Evolutionary conservation across 2,888 invertebrate species (phyloP).

Genomic region (Megastigmus dorsalis): DNA sequence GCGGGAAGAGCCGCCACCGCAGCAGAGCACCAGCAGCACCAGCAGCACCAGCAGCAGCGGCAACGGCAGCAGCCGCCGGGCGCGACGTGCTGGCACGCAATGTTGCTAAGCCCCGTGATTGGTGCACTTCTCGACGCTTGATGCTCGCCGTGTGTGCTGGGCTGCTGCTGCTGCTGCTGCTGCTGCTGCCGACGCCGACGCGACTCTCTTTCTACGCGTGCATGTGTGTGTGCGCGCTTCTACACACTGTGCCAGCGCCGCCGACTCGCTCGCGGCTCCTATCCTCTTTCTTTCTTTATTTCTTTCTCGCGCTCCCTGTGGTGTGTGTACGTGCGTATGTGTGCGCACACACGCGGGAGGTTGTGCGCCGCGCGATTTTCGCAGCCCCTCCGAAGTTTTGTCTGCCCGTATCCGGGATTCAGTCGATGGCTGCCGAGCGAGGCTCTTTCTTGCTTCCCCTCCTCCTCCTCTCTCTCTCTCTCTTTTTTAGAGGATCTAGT

Average conservation of each 20-base stretch:
- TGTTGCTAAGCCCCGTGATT: slow-evolving; percentile 59
- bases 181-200: slow-evolving; percentile 18
- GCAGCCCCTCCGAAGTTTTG: neutral
- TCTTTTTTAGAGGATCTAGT: too few relatives aligned
- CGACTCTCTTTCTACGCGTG: neutral
- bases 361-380: too few relatives aligned
- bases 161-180: slow-evolving; percentile 12
- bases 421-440: neutral
- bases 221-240: too few relatives aligned
- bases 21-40: neutral
- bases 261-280: too few relatives aligned
- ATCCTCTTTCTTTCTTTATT: too few relatives aligned
- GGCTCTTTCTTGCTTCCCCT: neutral
- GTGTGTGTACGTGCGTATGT: too few relatives aligned
- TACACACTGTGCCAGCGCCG: too few relatives aligned
- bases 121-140: slow-evolving; percentile 59
- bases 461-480: slow-evolving; percentile 6
- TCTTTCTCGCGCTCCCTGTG: too few relatives aligned
- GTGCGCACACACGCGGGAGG: too few relatives aligned
- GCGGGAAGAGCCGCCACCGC: neutral
- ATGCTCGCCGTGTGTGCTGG: neutral
- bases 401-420: neutral
- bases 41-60: neutral
- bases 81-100: slow-evolving; percentile 66
- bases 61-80: slow-evolving; percentile 57